Conservation (phyloP, 2,888 invertebrate genomes). For the Scaptomyza cyrtandrae region DNA sequence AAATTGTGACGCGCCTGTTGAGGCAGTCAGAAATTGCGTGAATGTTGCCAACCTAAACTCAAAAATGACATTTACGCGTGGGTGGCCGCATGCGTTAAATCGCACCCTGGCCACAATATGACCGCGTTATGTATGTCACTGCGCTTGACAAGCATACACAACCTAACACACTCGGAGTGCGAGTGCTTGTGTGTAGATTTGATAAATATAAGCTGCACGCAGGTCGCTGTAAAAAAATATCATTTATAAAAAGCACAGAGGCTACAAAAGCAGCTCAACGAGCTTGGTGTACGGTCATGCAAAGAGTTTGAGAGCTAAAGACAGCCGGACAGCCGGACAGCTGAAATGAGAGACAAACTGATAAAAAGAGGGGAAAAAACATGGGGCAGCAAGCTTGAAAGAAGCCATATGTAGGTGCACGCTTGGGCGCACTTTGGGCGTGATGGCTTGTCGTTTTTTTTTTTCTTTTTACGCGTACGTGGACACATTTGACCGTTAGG, state of each 20-base stretch:
- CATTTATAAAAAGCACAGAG: constrained; percentile 66
- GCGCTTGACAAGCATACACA: constrained; percentile 17
- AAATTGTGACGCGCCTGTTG: constrained; percentile 33
- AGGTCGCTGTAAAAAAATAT: constrained; percentile 56
- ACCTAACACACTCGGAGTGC: background rate
- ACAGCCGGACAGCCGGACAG: background rate
- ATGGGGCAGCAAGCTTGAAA: constrained; percentile 23
- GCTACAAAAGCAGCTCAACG: constrained; percentile 26
- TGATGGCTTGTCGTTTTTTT: constrained; percentile 26
- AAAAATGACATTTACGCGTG: constrained; percentile 60
- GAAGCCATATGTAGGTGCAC: constrained; percentile 59
- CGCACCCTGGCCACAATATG: constrained; percentile 19
- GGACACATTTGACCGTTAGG: constrained; percentile 58
- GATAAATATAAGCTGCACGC: constrained; percentile 66
- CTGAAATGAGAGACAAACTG: background rate
- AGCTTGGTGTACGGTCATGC: constrained; percentile 12
- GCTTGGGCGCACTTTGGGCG: constrained; percentile 46
- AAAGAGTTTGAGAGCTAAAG: constrained; percentile 1
- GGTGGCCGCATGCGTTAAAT: constrained; percentile 19
- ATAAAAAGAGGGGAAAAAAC: background rate
- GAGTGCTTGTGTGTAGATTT: constrained; percentile 23
- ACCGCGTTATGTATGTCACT: constrained; percentile 37
- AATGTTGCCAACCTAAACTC: constrained; percentile 45
- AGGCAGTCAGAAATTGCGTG: constrained; percentile 20
- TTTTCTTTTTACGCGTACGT: constrained; percentile 62